Evolutionary conservation across 1,140 invertebrate species (phyloP), one percentile per base, ranked within the genome.

Genomic region (Helicoverpa zea): DNA sequence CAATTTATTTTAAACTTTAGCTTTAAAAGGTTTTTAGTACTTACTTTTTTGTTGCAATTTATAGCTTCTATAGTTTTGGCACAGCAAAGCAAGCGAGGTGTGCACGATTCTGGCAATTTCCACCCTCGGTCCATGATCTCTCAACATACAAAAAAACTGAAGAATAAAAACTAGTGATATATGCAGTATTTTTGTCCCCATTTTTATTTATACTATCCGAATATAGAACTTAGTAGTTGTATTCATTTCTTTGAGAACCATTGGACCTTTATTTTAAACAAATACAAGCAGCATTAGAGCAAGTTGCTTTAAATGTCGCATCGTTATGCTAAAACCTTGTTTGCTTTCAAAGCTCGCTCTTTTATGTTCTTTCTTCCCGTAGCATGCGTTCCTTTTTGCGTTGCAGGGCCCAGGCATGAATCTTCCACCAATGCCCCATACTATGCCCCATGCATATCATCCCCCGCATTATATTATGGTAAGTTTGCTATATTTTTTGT

Each of bases 401-500:
- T 92, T 94, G 77, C 92, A 94, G 93, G 93, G 93, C 81, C 92
- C 88, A 86, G 93, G 93, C 91, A 94, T 94, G 93, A 90, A 82
- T 78, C 88, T 94, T 84, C 91, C 90, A 85, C 89, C 93, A 89
- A 92, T 94, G 92, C 90, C 91, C 82, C 92, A 94, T 86, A 94
- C 93, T 90, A 89, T 94, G 92, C 91, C 93, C 86, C 93, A 94
- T 90, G 90, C 92, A 92, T 94, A 92, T 87, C 92, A 94, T 78
- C 90, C 93, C 88, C 91, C 93, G 89, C 92, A 94, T 93, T 94
- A 89, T 92, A 88, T 94, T 86, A 86, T 94, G 93, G 93, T 94
- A 92, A 94, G 93, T 94, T 74, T 87, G 90, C 89, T 91, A 85
- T 86, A 87, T 75, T 83, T 85, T 88, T 16, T 76, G 63, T 18